These are phyloP conservation scores for Vannuccia rotundouncinata DNA, from an alignment of 2,888 invertebrate species.

Conservation along the genomic window DNA sequence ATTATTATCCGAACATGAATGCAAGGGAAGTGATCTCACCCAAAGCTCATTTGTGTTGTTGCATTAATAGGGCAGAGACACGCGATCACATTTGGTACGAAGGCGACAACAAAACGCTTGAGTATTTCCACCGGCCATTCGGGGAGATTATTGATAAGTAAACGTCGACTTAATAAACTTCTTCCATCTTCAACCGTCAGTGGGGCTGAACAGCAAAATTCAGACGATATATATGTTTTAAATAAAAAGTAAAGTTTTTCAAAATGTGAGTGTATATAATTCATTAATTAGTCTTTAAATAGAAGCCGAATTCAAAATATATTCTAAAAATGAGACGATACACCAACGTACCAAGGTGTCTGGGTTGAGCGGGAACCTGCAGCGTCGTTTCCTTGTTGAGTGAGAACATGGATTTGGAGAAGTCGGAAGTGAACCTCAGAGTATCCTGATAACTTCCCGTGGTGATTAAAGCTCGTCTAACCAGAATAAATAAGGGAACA, in stretches of 20 bases:
- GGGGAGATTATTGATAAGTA: not conserved
- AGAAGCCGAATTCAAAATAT: too few species aligned
- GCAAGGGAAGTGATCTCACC: not conserved
- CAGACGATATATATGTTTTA: too few species aligned
- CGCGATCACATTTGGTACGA: conserved; percentile 1
- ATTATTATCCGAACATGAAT: too few species aligned
- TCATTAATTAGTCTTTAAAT: too few species aligned
- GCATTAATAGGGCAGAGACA: not conserved
- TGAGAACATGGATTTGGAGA: conserved; percentile 1
- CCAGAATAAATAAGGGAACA: too few species aligned
- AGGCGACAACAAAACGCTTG: not conserved
- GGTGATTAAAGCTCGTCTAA: not conserved
- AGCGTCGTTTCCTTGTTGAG: not conserved
- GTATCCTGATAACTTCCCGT: not conserved
- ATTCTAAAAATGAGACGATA: too few species aligned
- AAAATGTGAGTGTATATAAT: too few species aligned
- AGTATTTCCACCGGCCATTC: conserved; percentile 1
- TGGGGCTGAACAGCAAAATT: not conserved
- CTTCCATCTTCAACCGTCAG: not conserved
- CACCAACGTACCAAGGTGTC: not conserved
- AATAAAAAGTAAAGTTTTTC: too few species aligned
- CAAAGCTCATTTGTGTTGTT: not conserved
- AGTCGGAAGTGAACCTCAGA: not conserved
- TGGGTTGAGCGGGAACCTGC: not conserved
- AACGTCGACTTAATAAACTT: not conserved